Evolutionary conservation across 1,140 invertebrate species (phyloP), one percentile per base, ranked within the genome.

Genomic region (Pseudobourletiella spinata): DNA sequence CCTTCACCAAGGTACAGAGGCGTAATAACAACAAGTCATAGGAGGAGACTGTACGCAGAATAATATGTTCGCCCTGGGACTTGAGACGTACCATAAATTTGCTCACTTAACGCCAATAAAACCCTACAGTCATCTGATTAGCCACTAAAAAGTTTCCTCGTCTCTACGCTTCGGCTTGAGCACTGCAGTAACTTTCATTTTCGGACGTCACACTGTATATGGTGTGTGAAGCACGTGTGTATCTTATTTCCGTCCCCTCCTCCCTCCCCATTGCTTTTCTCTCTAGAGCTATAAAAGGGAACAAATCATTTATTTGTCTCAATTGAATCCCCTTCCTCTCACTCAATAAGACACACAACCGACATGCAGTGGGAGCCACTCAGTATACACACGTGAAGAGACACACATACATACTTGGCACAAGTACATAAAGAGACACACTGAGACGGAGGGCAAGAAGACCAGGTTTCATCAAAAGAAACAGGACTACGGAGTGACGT

Each of bases 241-340:
- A 15, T 20, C 28, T 15, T 35, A 55, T 35, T 39, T 22, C 11
- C 39, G 11, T n/a, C 24, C 52, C n/a, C 22, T 35, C 8, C 28
- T 22, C 22, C 50, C 28, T 54, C 50, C 50, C 4, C 24, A n/a
- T 55, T 55, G 14, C 28, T 14, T n/a, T 4, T 8, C 52, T 22
- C 6, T 2, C 29, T n/a, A 39, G 32, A n/a, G n/a, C 32, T 8
- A n/a, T n/a, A 55, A 55, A 32, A 32, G 22, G 6, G 20, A 35
- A 55, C 52, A 55, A 55, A 55, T 55, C 52, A 55, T 55, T 55
- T 55, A 35, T 55, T 55, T 55, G 52, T 55, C 20, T 55, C 52
- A 55, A 55, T 55, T 55, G 25, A 4, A 55, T 35, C 29, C 2
- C 14, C 32, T 24, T 32, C 18, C n/a, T 55, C 11, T 32, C 32